A percentile compares a stretch with the other conserved stretches of the same genome.
Evolutionary conservation across 2,113 vertebrate species (phyloP).

Genomic region (Pardalotus punctatus): DNA sequence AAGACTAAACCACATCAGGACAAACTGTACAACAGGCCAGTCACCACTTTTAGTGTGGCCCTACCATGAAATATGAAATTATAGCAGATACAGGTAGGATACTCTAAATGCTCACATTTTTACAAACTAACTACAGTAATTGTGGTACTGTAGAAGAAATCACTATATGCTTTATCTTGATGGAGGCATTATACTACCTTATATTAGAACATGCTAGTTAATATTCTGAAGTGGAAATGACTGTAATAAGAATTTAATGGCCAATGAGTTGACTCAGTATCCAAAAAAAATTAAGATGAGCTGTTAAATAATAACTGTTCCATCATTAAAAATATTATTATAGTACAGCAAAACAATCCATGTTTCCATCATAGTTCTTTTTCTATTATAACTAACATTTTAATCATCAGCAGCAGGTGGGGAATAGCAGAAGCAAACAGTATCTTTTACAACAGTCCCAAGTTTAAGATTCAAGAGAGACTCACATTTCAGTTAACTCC

Average conservation of each 20-base stretch:
- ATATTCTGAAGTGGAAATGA: not conserved
- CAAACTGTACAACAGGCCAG: not conserved
- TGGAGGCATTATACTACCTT: not conserved
- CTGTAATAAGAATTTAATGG: not conserved
- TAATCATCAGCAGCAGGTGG: not conserved
- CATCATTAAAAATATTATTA: not conserved
- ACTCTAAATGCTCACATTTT: not conserved
- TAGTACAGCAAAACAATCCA: not conserved
- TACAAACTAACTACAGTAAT: not conserved
- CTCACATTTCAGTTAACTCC: not conserved
- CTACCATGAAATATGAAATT: not conserved
- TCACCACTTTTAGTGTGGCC: not conserved
- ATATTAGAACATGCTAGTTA: not conserved
- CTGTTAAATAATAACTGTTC: not conserved
- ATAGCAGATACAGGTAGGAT: not conserved
- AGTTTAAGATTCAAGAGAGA: not conserved
- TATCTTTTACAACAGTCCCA: not conserved
- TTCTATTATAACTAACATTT: not conserved
- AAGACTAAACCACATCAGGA: not conserved
- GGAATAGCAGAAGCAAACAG: not conserved
- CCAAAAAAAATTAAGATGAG: not conserved
- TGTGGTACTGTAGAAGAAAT: not conserved
- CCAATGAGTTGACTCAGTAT: not conserved
- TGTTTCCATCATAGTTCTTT: not conserved
- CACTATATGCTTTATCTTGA: not conserved